Percentiles rank a stretch among this genome's conserved stretches.
Evolutionary conservation across 1,140 invertebrate species (phyloP).

Genomic region (Apis dorsata): DNA sequence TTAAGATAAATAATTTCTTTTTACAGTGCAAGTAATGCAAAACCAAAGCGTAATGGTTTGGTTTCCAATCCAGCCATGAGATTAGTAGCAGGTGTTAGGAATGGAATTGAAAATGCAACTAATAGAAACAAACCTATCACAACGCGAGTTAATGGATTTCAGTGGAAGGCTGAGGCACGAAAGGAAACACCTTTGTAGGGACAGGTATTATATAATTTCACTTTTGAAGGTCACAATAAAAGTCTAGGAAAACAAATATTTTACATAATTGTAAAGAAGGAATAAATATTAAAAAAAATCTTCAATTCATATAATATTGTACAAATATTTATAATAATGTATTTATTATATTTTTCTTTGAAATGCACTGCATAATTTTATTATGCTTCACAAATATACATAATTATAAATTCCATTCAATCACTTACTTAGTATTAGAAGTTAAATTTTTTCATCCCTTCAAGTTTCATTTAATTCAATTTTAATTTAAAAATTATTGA

Average conservation of each 20-base stretch:
- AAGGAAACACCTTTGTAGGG: constrained; percentile 80
- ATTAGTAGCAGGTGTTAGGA: constrained; percentile 85
- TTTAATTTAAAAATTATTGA: constrained; percentile 28
- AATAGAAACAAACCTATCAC: constrained; percentile 79
- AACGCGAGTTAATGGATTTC: constrained; percentile 79
- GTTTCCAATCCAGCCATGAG: constrained; percentile 94
- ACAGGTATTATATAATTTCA: constrained; percentile 66
- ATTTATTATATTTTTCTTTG: constrained; percentile 21
- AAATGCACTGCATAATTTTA: constrained; percentile 29
- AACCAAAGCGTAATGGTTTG: constrained; percentile 91
- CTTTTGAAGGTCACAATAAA: constrained; percentile 21
- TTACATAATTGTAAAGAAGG: constrained; percentile 9
- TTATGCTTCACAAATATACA: constrained; percentile 39
- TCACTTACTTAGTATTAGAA: constrained; percentile 44
- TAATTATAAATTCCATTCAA: constrained; percentile 22
- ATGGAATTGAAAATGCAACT: constrained; percentile 83
- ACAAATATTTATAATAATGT: constrained; percentile 23
- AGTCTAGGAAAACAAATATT: constrained; percentile 13
- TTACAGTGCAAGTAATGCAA: constrained; percentile 80
- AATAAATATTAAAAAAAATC: constrained; percentile 14
- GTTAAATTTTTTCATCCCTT: constrained; percentile 17
- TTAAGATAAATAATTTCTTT: constrained; percentile 26
- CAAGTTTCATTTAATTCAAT: constrained; percentile 15
- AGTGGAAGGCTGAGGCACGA: constrained; percentile 78
- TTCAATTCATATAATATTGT: constrained; percentile 8